Base-by-base conservation (phyloP, 2,888 invertebrate genomes). In the Apotomis capreana region DNA sequence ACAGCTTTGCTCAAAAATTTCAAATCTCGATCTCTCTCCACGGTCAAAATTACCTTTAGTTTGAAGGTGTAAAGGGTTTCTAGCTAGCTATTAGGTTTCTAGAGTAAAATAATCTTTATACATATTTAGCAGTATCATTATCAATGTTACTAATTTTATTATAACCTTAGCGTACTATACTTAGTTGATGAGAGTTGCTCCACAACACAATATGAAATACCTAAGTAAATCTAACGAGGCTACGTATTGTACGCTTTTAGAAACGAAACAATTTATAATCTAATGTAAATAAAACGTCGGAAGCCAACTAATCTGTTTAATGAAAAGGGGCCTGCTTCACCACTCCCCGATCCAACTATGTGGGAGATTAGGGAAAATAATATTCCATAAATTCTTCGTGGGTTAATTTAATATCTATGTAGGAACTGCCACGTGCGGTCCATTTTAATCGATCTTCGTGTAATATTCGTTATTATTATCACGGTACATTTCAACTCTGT, bases 221-320 rank as follows among this genome's bases (percentile, higher is more conserved):
- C 49, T 49, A 52, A n/a, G n/a, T 60, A 67, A 8, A 13, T 51
- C 15, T 46, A 58, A 49, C 9, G 57, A 44, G 49, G 36, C 36
- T 67, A 55, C 15, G 64, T 65, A n/a, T 54, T 57, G 55, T 67
- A 49, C 58, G 57, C 36, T 70, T 59, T 44, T 59, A 64, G 63
- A 70, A 59, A 64, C 46, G 44, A 65, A 70, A 46, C 44, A 26
- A 70, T 59, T 70, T 64, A 61, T 67, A 70, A 61, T 49, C 9
- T 60, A 65, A 65, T 60, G 15, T 70, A 65, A 71, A 71, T 55
- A 60, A 57, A 71, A 55, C 67, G 67, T 57, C 71, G 67, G 71
- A 67, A 62, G 67, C 62, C 57, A n/a, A 13, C 51, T 68, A 70
- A 70, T 70, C 54, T 61, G 67, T 58, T 62, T 71, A 68, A 71